Percentiles rank a stretch among this genome's conserved stretches.
Evolutionary conservation across 2,888 invertebrate species (phyloP).

Genomic region (Azorinus chamasolen): DNA sequence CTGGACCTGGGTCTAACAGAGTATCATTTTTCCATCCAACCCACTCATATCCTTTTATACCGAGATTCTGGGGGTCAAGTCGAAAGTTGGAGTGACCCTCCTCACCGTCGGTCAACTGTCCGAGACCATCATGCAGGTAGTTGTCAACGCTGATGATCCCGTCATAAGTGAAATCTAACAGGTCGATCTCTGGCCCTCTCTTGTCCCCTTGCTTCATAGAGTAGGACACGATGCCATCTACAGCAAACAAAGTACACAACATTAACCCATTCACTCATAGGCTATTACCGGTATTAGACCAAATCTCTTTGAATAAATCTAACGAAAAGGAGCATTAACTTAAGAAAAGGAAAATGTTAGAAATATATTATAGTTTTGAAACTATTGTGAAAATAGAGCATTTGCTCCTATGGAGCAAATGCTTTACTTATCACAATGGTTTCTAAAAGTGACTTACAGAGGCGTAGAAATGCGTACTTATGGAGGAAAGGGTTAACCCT

Average conservation of each 20-base stretch:
- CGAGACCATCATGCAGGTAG: conserved; percentile 91
- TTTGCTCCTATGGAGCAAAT: no score
- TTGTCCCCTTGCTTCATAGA: conserved; percentile 96
- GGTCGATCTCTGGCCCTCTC: conserved; percentile 92
- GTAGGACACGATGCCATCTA: conserved; percentile 94
- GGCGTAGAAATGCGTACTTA: no score
- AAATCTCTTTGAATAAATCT: no score
- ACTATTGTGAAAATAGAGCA: no score
- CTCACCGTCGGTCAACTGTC: conserved; percentile 93
- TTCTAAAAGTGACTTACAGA: no score
- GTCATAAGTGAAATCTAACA: conserved; percentile 95
- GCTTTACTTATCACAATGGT: no score
- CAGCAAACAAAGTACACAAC: conserved; percentile 56
- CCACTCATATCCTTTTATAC: conserved; percentile 92
- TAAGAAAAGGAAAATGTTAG: no score
- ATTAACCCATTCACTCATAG: not conserved
- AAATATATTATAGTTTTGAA: no score
- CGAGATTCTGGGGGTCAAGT: conserved; percentile 89
- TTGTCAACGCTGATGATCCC: conserved; percentile 88
- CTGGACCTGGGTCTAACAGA: conserved; percentile 88
- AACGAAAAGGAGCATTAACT: no score
- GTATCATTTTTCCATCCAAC: conserved; percentile 93
- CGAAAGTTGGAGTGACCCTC: conserved; percentile 92
- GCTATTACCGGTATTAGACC: no score
- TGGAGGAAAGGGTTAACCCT: no score